These are phyloP conservation scores for Lophotriccus pileatus DNA, from an alignment of 2,797 vertebrate genomes.

Conservation along the genomic window DNA sequence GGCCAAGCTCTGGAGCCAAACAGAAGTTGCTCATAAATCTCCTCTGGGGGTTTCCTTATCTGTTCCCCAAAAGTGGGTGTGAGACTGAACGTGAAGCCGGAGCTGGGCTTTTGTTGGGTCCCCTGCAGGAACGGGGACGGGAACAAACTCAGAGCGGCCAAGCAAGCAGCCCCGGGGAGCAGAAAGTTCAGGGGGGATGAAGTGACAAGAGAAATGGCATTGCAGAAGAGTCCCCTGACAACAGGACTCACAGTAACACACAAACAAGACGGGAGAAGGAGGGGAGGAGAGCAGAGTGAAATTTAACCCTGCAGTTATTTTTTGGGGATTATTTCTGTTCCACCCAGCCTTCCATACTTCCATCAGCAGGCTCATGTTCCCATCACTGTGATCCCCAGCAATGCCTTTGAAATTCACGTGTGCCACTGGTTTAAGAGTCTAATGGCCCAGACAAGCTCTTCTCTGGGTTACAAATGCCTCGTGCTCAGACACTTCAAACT, in stretches of 20 bases:
- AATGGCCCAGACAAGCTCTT: background rate
- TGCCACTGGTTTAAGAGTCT: background rate
- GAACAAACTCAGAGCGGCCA: background rate
- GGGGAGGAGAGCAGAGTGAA: background rate
- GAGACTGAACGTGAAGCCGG: background rate
- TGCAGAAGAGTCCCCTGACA: background rate
- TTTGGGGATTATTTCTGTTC: background rate
- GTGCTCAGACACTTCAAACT: background rate
- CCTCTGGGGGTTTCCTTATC: background rate
- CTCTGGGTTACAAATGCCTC: background rate
- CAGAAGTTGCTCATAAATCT: background rate
- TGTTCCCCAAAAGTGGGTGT: background rate
- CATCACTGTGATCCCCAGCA: background rate
- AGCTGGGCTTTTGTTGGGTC: background rate
- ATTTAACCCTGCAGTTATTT: background rate
- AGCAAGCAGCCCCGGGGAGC: background rate
- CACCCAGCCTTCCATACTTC: background rate
- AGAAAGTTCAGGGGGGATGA: background rate
- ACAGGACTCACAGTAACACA: background rate
- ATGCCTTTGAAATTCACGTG: background rate
- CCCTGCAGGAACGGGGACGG: background rate
- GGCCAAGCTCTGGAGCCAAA: background rate
- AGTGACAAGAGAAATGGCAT: background rate
- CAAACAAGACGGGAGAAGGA: constrained; percentile 6
- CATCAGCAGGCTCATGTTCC: background rate